These are phyloP conservation scores for Pipa parva DNA, from an alignment of 2,113 vertebrate genomes.

Conservation along the genomic window DNA sequence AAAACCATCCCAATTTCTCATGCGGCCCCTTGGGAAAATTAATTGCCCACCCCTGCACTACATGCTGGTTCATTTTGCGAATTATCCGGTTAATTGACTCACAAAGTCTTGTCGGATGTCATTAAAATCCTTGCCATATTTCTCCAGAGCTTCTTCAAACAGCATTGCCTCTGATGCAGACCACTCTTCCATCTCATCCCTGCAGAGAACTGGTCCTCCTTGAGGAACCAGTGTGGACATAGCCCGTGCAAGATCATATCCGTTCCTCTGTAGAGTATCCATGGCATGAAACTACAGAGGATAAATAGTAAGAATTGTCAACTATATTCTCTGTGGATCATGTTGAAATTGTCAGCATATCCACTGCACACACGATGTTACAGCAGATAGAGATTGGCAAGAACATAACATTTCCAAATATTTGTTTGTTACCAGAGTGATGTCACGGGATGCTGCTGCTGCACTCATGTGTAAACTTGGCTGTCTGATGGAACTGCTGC, in stretches of 20 bases:
- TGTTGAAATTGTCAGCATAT: no score
- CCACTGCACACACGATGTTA: no score
- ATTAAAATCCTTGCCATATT: conserved; percentile 90
- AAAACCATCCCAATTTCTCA: no score
- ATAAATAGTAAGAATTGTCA: no score
- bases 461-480: conserved; percentile 95
- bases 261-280: conserved; percentile 86
- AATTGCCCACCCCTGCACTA: no score
- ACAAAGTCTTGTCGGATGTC: conserved; percentile 92
- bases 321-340: no score
- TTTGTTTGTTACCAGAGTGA: conserved; percentile 80
- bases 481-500: conserved; percentile 93
- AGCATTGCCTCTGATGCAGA: conserved; percentile 90
- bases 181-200: conserved; percentile 95
- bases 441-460: conserved; percentile 86
- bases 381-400: no score
- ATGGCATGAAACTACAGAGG: conserved; percentile 89
- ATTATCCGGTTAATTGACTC: conserved; percentile 55
- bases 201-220: conserved; percentile 83
- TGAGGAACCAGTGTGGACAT: conserved; percentile 92
- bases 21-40: no score
- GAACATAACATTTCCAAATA: not conserved
- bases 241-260: conserved; percentile 83
- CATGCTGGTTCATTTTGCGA: no score
- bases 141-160: conserved; percentile 88